A percentile compares a stretch with the other conserved stretches of the same genome.
Evolutionary conservation across 2,797 vertebrate species (phyloP).

Genomic region (Enteromius afrohamiltoni): DNA sequence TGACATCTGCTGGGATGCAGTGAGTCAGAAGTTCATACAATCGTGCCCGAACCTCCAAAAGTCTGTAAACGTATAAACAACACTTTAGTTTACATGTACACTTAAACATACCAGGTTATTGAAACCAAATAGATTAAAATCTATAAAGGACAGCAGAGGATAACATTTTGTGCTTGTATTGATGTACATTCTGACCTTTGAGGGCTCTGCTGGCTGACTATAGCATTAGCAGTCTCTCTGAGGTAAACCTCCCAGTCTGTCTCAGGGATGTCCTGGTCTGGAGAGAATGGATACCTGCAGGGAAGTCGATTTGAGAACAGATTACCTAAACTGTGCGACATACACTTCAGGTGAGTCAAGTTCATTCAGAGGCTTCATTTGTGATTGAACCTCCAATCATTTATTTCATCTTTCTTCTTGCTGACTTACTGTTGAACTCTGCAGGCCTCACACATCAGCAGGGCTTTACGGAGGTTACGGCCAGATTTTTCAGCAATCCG

Average conservation of each 20-base stretch:
- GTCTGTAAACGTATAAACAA: slow-evolving; percentile 69
- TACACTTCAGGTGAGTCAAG: background rate
- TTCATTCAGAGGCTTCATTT: background rate
- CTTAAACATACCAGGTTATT: background rate
- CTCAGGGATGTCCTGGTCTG: slow-evolving; percentile 91
- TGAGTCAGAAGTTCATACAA: slow-evolving; percentile 96
- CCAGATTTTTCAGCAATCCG: slow-evolving; percentile 89
- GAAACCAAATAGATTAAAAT: background rate
- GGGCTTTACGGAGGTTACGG: slow-evolving; percentile 93
- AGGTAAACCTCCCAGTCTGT: slow-evolving; percentile 97
- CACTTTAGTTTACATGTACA: background rate
- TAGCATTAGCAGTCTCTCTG: slow-evolving; percentile 91
- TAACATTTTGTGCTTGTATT: background rate
- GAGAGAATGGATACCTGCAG: slow-evolving; percentile 89
- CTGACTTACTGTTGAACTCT: slow-evolving; percentile 93
- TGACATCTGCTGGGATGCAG: slow-evolving; percentile 95
- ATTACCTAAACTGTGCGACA: background rate
- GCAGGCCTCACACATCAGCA: slow-evolving; percentile 97
- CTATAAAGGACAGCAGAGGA: background rate
- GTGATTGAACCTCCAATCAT: too few relatives aligned
- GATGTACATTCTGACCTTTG: slow-evolving; percentile 80
- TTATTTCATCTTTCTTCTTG: background rate
- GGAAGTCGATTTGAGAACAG: background rate
- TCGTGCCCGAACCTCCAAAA: slow-evolving; percentile 91
- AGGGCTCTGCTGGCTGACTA: slow-evolving; percentile 93